Conservation (phyloP, 2,113 vertebrate species). For the Tenrec ecaudatus region DNA sequence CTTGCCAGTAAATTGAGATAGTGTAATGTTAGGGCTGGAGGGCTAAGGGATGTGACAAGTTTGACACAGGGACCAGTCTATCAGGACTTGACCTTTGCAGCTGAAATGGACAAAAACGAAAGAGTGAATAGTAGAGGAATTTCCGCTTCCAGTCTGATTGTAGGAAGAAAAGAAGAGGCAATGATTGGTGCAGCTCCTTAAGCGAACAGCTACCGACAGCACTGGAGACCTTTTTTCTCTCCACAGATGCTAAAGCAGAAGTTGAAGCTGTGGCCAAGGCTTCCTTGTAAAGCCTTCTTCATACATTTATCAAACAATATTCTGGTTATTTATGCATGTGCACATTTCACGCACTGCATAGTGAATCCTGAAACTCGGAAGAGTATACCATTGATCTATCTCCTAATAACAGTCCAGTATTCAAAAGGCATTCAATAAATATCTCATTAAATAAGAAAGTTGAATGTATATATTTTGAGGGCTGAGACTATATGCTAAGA, state of each 20-base stretch:
- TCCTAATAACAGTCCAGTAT: neutral
- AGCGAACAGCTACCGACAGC: neutral
- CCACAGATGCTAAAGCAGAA: neutral
- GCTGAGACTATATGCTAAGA: constrained; percentile 2
- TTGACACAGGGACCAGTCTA: neutral
- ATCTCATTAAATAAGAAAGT: neutral
- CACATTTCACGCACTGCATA: neutral
- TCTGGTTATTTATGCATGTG: neutral
- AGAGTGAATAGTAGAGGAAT: neutral
- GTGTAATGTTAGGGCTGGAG: neutral
- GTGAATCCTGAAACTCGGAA: neutral
- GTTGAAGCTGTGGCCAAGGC: neutral
- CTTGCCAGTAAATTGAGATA: neutral
- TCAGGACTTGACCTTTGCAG: neutral
- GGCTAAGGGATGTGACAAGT: neutral
- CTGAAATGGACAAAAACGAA: neutral
- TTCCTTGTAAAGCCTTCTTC: neutral
- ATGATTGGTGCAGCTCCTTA: neutral
- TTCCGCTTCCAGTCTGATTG: neutral
- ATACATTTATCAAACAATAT: neutral
- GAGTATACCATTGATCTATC: neutral
- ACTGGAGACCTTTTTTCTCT: neutral
- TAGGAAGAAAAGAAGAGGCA: neutral
- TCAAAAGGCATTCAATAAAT: neutral
- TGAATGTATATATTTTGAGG: constrained; percentile 14